phyloP scores from a whole-genome alignment of 2,797 vertebrate species.

The Sebastes cheni region DNA sequence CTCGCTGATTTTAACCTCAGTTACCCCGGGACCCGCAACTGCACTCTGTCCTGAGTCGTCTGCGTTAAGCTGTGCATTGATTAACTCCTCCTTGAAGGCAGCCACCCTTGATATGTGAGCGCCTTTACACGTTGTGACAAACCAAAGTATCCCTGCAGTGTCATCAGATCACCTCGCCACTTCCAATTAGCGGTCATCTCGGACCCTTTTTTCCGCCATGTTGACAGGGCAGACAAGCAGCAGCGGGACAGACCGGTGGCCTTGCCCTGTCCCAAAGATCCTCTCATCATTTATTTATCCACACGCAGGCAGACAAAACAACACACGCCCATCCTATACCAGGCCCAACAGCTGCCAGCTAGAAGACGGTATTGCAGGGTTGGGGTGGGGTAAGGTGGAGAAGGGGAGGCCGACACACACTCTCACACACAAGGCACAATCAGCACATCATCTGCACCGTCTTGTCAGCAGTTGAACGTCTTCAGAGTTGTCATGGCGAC shows the following conservation, averaged over 20 bases:
- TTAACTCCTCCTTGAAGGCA: constrained; percentile 69
- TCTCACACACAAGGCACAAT: constrained; percentile 14
- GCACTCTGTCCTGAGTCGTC: constrained; percentile 52
- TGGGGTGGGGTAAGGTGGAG: neutral
- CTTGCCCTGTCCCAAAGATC: constrained; percentile 41
- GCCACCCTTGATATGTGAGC: constrained; percentile 67
- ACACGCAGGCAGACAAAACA: constrained; percentile 51
- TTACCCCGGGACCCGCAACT: constrained; percentile 37
- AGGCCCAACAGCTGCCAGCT: constrained; percentile 46
- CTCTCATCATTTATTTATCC: constrained; percentile 72
- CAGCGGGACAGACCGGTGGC: constrained; percentile 7
- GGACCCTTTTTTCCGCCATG: constrained; percentile 31
- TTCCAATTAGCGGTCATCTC: constrained; percentile 72
- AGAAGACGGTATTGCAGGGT: neutral
- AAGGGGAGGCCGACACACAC: neutral
- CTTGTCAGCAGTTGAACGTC: constrained; percentile 68
- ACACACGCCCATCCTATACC: constrained; percentile 25
- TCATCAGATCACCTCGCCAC: constrained; percentile 78
- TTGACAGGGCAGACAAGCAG: constrained; percentile 32
- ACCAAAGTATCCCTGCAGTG: constrained; percentile 75
- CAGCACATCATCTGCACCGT: constrained; percentile 45
- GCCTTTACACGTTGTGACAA: constrained; percentile 78
- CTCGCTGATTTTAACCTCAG: constrained; percentile 45
- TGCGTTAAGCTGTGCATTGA: constrained; percentile 65
- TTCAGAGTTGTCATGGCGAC: constrained; percentile 73